Evolutionary conservation across 2,888 invertebrate species (phyloP), one percentile per base, ranked within the genome.

Genomic region (Tetranychus piercei): DNA sequence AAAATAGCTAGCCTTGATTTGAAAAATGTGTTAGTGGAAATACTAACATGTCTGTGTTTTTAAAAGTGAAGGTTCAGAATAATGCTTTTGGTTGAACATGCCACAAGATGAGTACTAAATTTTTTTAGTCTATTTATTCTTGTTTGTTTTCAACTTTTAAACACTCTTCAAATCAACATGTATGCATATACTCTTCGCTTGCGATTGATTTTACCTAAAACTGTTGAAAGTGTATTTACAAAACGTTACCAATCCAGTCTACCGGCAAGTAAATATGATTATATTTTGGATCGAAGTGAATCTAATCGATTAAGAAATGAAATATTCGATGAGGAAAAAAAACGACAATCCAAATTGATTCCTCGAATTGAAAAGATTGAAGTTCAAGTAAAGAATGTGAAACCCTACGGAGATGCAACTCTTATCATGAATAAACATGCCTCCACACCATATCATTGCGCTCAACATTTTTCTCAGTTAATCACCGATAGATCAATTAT

Each of bases 361-460:
- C 92, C 92, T 0, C 86, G 95, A 80, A 85, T 96, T 76, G 92
- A 95, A 81, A 96, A 96, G 84, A 92, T 96, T 75, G 87, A 90
- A 83, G 90, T 96, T 0, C 86, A 87, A 76, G 91, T 90, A 81
- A 85, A 87, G 78, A 92, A 92, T 0, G 81, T 87, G 2, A 89
- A 90, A 0, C 20, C 67, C 8, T 73, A 76, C 20, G 88, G 90
- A 80, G 87, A 89, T 79, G 86, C 87, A 43, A 87, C 87, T 1
- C 82, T 96, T 75, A 82, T 90, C 34, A 94, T 97, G 94, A 97
- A 97, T 82, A 91, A 90, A 81, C 85, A 87, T 78, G 83, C 96
- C 9, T 96, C 96, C 0, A 95, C 96, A 1, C 96, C 96, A 0
- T 88, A 87, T 80, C 90, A 96, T 81, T 94, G 94, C 83, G 92